Conservation (phyloP, 2,797 vertebrate species). For the Chaenodraco wilsoni region DNA sequence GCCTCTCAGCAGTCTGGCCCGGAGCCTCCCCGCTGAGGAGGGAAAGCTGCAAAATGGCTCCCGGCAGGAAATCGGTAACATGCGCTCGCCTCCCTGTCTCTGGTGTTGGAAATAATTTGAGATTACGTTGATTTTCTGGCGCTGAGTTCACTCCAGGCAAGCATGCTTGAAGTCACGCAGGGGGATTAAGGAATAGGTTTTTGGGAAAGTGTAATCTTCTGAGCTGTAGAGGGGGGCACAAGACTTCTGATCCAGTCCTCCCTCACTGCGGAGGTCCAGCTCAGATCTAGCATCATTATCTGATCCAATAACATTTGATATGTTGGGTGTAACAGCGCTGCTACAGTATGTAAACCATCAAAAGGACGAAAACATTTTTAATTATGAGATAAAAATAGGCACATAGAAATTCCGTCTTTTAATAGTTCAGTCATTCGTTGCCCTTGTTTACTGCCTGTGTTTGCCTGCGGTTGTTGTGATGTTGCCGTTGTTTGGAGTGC, state of each 20-base stretch:
- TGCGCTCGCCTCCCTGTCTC: slow-evolving; percentile 44
- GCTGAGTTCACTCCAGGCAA: slow-evolving; percentile 16
- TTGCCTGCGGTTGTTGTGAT: neutral
- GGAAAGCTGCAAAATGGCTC: slow-evolving; percentile 55
- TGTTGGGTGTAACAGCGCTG: neutral
- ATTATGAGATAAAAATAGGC: no score
- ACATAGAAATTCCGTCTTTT: neutral
- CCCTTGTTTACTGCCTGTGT: neutral
- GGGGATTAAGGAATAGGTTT: slow-evolving; percentile 33
- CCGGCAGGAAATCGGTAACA: slow-evolving; percentile 68
- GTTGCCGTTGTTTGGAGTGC: neutral
- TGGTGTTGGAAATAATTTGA: slow-evolving; percentile 47
- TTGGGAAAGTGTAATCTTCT: slow-evolving; percentile 12
- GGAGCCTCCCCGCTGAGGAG: slow-evolving; percentile 29
- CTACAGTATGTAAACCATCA: no score
- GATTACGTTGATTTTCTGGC: slow-evolving; percentile 44
- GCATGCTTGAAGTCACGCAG: slow-evolving; percentile 37
- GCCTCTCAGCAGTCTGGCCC: slow-evolving; percentile 33
- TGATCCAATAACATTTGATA: neutral
- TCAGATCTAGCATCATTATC: neutral
- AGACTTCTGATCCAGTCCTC: neutral
- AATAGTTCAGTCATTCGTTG: neutral
- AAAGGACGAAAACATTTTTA: neutral
- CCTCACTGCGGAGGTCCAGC: neutral
- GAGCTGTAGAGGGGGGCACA: neutral